These are phyloP conservation scores for Puma concolor DNA, from an alignment of 2,113 vertebrate species.

Conservation along the genomic window DNA sequence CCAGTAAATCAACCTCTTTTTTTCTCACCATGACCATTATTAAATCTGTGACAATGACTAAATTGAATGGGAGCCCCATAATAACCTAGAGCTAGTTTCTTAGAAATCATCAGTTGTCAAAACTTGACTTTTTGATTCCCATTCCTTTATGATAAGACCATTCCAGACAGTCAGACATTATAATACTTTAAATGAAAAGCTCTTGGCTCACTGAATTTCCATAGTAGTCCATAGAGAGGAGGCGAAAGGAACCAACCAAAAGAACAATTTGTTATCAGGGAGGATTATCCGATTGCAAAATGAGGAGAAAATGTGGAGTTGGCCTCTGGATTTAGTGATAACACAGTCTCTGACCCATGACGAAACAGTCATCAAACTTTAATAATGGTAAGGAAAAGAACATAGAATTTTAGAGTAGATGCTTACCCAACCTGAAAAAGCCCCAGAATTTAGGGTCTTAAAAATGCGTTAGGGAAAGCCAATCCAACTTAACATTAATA, in stretches of 20 bases:
- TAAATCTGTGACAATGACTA: slow-evolving; percentile 23
- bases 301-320: background rate
- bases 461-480: background rate
- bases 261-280: slow-evolving; percentile 2
- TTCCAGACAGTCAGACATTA: background rate
- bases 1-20: background rate
- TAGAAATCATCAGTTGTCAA: slow-evolving; percentile 34
- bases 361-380: background rate
- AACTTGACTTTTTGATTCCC: slow-evolving; percentile 39
- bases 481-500: background rate
- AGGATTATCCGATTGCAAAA: background rate
- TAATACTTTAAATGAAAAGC: slow-evolving; percentile 37
- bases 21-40: background rate
- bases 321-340: background rate
- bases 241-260: background rate
- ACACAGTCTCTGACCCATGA: slow-evolving; percentile 23
- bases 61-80: background rate
- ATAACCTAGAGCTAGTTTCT: slow-evolving; percentile 36
- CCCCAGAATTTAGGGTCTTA: background rate
- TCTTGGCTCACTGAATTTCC: background rate
- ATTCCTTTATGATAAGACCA: slow-evolving; percentile 11
- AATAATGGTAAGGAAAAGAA: slow-evolving; percentile 46
- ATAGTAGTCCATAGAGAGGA: background rate
- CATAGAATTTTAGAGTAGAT: background rate
- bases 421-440: background rate